Percentiles rank a stretch among this genome's conserved stretches.
Conservation (phyloP, 2,797 vertebrate species). For the Sebastolobus alascanus region DNA sequence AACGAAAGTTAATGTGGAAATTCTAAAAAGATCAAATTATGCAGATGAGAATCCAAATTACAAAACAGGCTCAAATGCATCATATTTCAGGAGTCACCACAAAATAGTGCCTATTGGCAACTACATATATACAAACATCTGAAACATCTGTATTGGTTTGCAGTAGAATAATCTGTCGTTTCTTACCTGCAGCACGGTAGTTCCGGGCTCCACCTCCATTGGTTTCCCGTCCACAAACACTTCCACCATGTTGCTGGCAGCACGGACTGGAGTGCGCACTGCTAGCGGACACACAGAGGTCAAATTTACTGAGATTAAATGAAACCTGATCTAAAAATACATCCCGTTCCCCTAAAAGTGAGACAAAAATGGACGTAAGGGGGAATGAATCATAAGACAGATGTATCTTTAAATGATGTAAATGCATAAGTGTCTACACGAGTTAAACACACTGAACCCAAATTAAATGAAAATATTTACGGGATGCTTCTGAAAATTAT, state of each 20-base stretch:
- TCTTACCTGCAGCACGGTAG: slow-evolving; percentile 95
- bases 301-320: neutral
- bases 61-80: neutral
- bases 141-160: neutral
- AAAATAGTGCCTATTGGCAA: neutral
- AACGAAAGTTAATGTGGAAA: neutral
- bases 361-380: neutral
- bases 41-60: neutral
- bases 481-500: neutral
- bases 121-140: neutral
- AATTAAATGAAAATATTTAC: neutral
- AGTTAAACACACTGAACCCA: neutral
- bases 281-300: slow-evolving; percentile 26
- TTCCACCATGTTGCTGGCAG: slow-evolving; percentile 93
- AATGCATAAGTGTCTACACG: too few relatives aligned
- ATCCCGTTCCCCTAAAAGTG: neutral
- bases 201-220: slow-evolving; percentile 93
- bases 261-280: slow-evolving; percentile 88
- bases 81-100: neutral
- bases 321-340: neutral
- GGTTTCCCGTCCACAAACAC: slow-evolving; percentile 97
- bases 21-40: neutral
- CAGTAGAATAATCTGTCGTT: neutral
- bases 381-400: neutral
- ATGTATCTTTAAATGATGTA: too few relatives aligned